Conservation (phyloP, 2,113 vertebrate genomes). For the Ivindomyrus marchei region DNA sequence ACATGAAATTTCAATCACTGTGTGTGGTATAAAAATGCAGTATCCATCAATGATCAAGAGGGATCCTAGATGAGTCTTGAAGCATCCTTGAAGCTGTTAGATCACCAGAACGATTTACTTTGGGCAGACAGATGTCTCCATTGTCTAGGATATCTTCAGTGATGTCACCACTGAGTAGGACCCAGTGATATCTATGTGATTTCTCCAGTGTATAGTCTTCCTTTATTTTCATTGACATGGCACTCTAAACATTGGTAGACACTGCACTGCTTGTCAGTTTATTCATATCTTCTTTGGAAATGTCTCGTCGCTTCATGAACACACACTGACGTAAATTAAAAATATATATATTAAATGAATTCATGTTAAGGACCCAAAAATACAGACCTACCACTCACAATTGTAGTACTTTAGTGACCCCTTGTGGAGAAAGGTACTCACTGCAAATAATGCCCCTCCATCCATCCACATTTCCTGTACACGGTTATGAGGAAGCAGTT, state of each 20-base stretch:
- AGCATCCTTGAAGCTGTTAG: background rate
- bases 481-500: background rate
- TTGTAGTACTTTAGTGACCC: background rate
- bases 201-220: background rate
- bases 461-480: background rate
- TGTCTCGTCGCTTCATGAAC: background rate
- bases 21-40: background rate
- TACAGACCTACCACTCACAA: background rate
- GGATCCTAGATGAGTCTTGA: background rate
- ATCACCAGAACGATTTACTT: background rate
- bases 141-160: too few relatives aligned
- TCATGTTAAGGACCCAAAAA: background rate
- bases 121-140: background rate
- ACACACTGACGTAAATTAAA: background rate
- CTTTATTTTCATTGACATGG: background rate
- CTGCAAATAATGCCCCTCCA: background rate
- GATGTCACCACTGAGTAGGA: background rate
- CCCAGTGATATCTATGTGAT: background rate
- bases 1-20: background rate
- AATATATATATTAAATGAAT: background rate
- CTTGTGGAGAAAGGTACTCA: background rate
- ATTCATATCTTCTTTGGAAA: background rate
- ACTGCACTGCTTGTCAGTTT: background rate
- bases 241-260: background rate
- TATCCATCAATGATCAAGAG: background rate